These are phyloP conservation scores for Acronicta leporina DNA, from an alignment of 2,888 invertebrate species.

Conservation along the genomic window DNA sequence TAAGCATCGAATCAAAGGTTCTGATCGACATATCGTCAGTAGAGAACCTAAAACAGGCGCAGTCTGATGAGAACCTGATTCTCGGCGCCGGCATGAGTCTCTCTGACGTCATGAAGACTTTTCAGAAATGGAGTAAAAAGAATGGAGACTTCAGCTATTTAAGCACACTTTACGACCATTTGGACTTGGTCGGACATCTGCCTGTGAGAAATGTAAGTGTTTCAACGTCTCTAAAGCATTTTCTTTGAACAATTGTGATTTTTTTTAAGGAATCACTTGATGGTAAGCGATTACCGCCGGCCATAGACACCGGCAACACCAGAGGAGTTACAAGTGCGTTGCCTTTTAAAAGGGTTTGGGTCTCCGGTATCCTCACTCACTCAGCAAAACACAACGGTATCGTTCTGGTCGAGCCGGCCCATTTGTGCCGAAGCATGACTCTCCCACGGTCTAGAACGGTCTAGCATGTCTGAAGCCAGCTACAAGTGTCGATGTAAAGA, in stretches of 20 bases:
- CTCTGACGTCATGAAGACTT: conserved; percentile 86
- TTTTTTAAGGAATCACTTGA: no score
- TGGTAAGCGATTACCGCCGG: no score
- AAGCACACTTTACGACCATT: conserved; percentile 88
- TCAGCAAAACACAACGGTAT: no score
- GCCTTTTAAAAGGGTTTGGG: no score
- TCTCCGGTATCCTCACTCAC: no score
- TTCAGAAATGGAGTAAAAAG: conserved; percentile 71
- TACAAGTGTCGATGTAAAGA: no score
- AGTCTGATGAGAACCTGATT: conserved; percentile 77
- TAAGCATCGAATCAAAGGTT: conserved; percentile 76
- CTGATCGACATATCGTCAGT: conserved; percentile 91
- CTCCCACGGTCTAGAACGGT: no score
- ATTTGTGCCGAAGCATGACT: no score
- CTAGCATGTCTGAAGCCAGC: no score
- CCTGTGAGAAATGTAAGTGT: conserved; percentile 92
- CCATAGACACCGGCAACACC: no score
- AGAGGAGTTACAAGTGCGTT: no score
- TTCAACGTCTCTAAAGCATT: not conserved
- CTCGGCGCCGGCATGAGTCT: conserved; percentile 90
- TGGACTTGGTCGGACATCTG: conserved; percentile 92
- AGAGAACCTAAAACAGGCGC: conserved; percentile 79
- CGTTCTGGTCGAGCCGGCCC: no score
- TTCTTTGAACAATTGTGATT: not conserved
- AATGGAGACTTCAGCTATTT: conserved; percentile 89